Conservation (phyloP, 2,888 invertebrate genomes). For the Drosophila anceps region DNA sequence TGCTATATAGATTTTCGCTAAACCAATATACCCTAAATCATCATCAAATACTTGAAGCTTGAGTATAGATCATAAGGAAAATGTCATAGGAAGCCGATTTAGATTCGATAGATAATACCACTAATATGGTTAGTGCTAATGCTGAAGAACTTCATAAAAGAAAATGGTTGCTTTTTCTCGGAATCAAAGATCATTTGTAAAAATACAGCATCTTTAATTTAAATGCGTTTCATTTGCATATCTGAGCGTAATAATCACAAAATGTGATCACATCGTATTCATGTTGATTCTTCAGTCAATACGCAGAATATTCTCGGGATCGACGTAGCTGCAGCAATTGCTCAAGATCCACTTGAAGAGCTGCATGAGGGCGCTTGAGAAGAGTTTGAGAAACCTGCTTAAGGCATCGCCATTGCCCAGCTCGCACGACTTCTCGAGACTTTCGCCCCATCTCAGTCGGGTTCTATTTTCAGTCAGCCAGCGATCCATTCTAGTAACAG, state of each 20-base stretch:
- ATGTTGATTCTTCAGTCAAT: not conserved
- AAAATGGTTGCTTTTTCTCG: no score
- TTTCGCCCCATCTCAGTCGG: not conserved
- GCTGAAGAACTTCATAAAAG: no score
- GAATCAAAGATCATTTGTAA: no score
- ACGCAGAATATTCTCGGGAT: constrained; percentile 31
- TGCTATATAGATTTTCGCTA: no score
- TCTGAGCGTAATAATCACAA: not conserved
- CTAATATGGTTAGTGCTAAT: no score
- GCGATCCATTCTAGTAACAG: constrained; percentile 28
- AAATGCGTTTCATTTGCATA: not conserved
- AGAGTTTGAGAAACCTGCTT: not conserved
- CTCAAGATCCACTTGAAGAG: constrained; percentile 34
- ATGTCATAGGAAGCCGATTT: no score
- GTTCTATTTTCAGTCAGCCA: not conserved
- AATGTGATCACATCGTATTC: not conserved
- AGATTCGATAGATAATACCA: no score
- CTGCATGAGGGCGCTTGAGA: not conserved
- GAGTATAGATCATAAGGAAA: no score
- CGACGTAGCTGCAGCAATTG: constrained; percentile 32
- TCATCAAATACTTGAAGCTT: no score
- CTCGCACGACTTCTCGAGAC: not conserved
- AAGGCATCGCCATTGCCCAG: not conserved
- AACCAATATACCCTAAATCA: no score
- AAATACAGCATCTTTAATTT: constrained; percentile 21